These are phyloP conservation scores for Nephila pilipes DNA, from an alignment of 1,140 invertebrate genomes.

Conservation along the genomic window DNA sequence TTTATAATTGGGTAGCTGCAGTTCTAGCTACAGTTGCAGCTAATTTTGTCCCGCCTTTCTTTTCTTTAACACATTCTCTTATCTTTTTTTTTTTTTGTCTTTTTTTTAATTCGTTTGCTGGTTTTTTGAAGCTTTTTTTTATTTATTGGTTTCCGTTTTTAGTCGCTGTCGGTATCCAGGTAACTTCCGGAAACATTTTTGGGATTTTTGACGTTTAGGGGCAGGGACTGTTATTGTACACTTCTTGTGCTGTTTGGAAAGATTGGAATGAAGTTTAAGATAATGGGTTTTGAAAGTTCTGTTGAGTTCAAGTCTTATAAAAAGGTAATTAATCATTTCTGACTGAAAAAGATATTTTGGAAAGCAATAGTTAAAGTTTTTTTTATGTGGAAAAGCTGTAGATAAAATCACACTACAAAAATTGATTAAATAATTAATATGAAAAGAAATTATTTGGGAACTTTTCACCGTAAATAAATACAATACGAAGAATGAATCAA, in stretches of 20 bases:
- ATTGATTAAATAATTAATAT: no score
- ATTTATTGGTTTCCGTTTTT: neutral
- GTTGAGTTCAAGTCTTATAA: no score
- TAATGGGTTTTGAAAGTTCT: no score
- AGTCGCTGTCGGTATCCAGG: neutral
- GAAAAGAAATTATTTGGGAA: no score
- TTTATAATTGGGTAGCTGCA: conserved; percentile 67
- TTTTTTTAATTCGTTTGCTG: neutral
- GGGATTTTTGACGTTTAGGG: neutral
- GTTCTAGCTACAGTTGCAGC: conserved; percentile 59
- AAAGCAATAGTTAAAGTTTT: no score
- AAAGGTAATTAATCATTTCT: no score
- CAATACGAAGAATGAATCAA: no score
- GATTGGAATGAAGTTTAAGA: no score
- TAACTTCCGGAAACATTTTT: conserved; percentile 19
- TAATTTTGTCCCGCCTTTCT: conserved; percentile 62
- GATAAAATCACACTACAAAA: no score
- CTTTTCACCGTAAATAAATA: no score
- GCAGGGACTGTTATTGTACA: neutral
- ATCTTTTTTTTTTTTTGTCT: neutral
- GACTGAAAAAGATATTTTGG: no score
- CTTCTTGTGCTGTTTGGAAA: neutral
- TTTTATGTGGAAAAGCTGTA: no score
- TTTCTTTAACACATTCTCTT: neutral
- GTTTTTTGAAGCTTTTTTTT: conserved; percentile 15